Evolutionary conservation across 2,888 invertebrate genomes (phyloP), one percentile per base, ranked within the genome.

Genomic region (Drosophila rubida): DNA sequence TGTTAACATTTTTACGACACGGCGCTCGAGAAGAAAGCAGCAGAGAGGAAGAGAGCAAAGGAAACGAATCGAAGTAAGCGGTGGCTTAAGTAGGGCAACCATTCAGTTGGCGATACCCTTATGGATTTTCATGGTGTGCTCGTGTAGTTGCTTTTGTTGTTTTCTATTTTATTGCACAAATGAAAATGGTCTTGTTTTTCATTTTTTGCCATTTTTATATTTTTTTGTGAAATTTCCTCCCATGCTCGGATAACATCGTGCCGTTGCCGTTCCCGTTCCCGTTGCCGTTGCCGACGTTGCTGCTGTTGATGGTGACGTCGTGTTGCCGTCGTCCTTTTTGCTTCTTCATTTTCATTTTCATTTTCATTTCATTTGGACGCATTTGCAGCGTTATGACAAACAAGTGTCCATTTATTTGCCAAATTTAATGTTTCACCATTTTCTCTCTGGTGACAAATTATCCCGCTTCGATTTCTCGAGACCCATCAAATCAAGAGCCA

Each of bases 381-480:
- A 79, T 82, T 85, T 87, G 86, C 77, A 78, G 83, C 87, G 86
- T 84, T 84, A 84, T 84, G 87, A 84, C 84, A 84, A 84, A 84
- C 84, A 84, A 84, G 84, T 84, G 87, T 87, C 84, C 87, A 84
- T 84, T 87, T 84, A 84, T 84, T 84, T 84, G 84, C 80, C 80
- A 87, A 84, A 84, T 84, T 84, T 84, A 85, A 84, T 84, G 84
- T 85, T 79, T 79, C 75, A 87, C 87, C 84, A 84, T 87, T 85
- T 82, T 74, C 61, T 64, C 70, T 66, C 72, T 68, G 68, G 77
- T 84, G 84, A 84, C 84, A 84, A 84, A 84, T 84, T 84, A 80
- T 87, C 58, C 64, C 77, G 82, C 83, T 84, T 84, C 87, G 84
- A 84, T 84, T 84, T 79, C 82, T 75, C 67, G 63, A 77, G 65